phyloP scores from a whole-genome alignment of 2,888 invertebrate genomes.

The Drosophila gaucha region DNA sequence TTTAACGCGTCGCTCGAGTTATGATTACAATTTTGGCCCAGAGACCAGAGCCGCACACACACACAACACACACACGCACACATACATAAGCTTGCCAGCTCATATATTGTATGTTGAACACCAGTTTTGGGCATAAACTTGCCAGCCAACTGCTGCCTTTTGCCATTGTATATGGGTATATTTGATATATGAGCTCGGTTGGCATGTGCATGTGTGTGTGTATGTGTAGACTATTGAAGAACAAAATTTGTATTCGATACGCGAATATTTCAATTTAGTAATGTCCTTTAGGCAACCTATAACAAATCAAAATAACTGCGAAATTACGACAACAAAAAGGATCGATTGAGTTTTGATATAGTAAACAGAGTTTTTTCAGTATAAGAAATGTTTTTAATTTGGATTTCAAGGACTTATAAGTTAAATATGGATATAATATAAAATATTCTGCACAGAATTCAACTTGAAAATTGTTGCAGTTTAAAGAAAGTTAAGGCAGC shows the following conservation, averaged over 20 bases:
- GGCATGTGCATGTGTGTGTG: neutral
- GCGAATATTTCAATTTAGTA: conserved; percentile 16
- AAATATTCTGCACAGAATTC: too few relatives aligned
- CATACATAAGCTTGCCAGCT: conserved; percentile 4
- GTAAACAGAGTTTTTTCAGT: neutral
- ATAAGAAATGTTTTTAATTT: too few relatives aligned
- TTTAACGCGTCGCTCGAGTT: conserved; percentile 73
- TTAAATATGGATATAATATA: too few relatives aligned
- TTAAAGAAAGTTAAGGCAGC: too few relatives aligned
- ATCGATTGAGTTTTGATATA: neutral
- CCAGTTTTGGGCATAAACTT: conserved; percentile 42
- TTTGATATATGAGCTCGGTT: conserved; percentile 33
- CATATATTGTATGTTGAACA: conserved; percentile 26
- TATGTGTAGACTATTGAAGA: conserved; percentile 24
- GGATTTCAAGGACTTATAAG: too few relatives aligned
- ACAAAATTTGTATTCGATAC: conserved; percentile 22
- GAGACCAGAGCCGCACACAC: conserved; percentile 6
- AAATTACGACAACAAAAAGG: neutral
- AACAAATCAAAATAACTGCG: neutral
- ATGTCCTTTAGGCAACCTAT: neutral
- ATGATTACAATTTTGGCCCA: conserved; percentile 71
- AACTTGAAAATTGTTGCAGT: too few relatives aligned
- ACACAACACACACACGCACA: conserved; percentile 1
- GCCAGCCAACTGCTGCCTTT: conserved; percentile 7
- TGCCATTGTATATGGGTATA: conserved; percentile 11